Evolutionary conservation across 2,797 vertebrate genomes (phyloP), one percentile per base, ranked within the genome.

Genomic region (Enteromius fasciolatus): DNA sequence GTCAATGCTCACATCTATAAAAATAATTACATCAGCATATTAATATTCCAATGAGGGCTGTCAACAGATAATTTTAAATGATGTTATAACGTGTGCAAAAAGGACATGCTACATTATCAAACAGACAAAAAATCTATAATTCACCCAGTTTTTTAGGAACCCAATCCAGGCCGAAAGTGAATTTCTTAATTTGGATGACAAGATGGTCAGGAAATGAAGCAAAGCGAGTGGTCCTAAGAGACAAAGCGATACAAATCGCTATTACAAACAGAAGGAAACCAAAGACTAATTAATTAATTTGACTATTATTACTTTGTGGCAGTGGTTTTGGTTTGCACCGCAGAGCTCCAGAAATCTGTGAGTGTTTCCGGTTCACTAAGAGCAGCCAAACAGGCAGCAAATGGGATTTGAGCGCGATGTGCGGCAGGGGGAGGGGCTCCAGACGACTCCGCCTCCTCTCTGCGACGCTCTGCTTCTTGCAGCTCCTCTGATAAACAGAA

Each of bases 111-210:
- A 31, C 23, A 41, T 44, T 25, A 31, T 12, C 75, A 64, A 52
- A 74, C 31, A 52, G 48, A 5, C 25, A 33, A 73, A 50, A 39
- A 67, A 46, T 10, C 36, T 0, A 15, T 9, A 18, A 28, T 15
- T 96, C 93, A 99, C 98, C 98, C 50, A 99, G 95, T 92, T 99
- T 99, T 93, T 99, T 99, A 83, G 98, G 98, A 73, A 99, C 97
- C 98, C 98, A 99, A 92, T 99, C 98, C 85, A 98, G 94, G 87
- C 98, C 98, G 5, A 99, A 99, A 73, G 97, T 99, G 91, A 99
- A 99, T 91, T 99, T 99, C 95, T 99, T 99, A 89, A 99, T 98
- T 92, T 99, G 98, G 90, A 99, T 99, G 86, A 99, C 97, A 90
- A 99, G 94, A 90, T 99, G 97, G 92, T 99, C 98, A 0, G 98